phyloP scores from a whole-genome alignment of 2,888 invertebrate species.

The Sesamia inferens region DNA sequence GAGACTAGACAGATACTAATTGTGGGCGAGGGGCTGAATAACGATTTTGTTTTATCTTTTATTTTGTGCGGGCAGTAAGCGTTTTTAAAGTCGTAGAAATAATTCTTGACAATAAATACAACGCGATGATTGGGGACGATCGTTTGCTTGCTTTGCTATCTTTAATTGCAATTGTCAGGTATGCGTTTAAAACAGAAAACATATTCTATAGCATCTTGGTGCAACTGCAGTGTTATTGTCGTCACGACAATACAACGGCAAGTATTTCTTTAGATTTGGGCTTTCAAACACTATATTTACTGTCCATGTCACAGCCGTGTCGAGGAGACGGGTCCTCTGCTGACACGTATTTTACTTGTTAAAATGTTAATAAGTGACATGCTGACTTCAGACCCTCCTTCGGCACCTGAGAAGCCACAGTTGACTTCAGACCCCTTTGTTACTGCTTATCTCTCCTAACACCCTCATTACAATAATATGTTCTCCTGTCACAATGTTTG shows the following conservation, averaged over 20 bases:
- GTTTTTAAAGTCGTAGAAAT: constrained; percentile 43
- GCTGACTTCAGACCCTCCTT: too few species aligned
- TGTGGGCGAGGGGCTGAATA: constrained; percentile 40
- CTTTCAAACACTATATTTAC: too few species aligned
- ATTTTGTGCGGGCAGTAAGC: constrained; percentile 16
- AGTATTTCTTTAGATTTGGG: too few species aligned
- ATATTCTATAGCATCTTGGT: constrained; percentile 27
- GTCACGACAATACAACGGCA: background rate
- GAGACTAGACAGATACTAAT: constrained; percentile 50
- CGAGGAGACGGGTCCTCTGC: too few species aligned
- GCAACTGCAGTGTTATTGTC: background rate
- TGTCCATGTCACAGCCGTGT: too few species aligned
- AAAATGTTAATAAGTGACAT: too few species aligned
- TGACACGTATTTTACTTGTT: too few species aligned
- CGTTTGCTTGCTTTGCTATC: constrained; percentile 28
- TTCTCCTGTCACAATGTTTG: too few species aligned
- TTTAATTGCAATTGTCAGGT: constrained; percentile 29
- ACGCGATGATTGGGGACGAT: constrained; percentile 8
- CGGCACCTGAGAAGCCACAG: too few species aligned
- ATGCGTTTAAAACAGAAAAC: constrained; percentile 47
- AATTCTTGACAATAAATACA: constrained; percentile 2
- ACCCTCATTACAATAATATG: too few species aligned
- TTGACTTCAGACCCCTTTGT: too few species aligned
- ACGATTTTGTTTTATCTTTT: constrained; percentile 39
- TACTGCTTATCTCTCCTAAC: too few species aligned